Base-by-base conservation (phyloP, 2,113 vertebrate species). In the Zosterops borbonicus region DNA sequence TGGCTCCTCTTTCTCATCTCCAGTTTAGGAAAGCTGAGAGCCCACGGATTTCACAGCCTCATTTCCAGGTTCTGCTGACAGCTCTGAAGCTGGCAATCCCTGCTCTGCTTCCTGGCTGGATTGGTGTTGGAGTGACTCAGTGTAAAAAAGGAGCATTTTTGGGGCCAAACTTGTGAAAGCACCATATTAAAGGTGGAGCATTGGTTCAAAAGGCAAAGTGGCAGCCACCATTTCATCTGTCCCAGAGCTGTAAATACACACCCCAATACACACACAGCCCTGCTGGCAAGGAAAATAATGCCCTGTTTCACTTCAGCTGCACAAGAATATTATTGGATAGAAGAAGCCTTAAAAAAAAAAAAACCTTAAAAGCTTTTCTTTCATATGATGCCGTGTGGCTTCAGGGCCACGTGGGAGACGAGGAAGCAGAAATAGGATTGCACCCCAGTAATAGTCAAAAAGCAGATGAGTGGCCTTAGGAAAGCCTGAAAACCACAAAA, bases 361-460 rank as follows among this genome's bases (percentile, higher is more conserved):
- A 67, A 37, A 37, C 37, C 23, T 46, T 55, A 15, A 4, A 85
- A 73, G 16, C 6, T 2, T 12, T 70, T 80, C 42, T 75, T 95
- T 73, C 77, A 56, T 31, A 9, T 3, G 14, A 21, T 58, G 44
- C 70, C 3, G 0, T 47, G n/a, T 64, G 85, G 41, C 77, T 94
- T 87, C 7, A 4, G 83, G 46, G 22, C 42, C 14, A 2, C 7
- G 62, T 17, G 19, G 75, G 60, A 91, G 63, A 65, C 27, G 46
- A 59, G 42, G 85, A 96, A 84, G 55, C 67, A 95, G 83, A 88
- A 71, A 91, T 67, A 78, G 42, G 67, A 83, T 76, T 94, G 44
- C 62, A 70, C 60, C 12, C 14, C 39, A 69, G 23, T 75, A 46
- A 75, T 1, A 67, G 17, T 14, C 44, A 63, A 65, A 81, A 83